Conservation (phyloP, 2,888 invertebrate species). For the Criorhina ranunculi region DNA sequence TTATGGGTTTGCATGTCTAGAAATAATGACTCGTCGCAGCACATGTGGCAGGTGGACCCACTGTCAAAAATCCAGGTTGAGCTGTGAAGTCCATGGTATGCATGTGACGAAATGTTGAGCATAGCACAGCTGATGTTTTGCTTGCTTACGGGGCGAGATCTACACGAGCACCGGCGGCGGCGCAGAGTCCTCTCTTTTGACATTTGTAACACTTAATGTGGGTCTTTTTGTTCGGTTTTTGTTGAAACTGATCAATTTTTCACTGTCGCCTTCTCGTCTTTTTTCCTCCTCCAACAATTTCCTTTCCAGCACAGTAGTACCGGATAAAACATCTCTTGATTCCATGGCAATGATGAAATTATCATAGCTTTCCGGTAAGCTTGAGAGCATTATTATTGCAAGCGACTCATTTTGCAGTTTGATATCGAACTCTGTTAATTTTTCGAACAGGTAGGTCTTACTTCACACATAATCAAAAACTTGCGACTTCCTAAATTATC, state of each 20-base stretch:
- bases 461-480: too few relatives aligned
- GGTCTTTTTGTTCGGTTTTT: too few relatives aligned
- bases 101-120: neutral
- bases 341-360: constrained; percentile 44
- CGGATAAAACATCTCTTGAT: constrained; percentile 27
- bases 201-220: constrained; percentile 31
- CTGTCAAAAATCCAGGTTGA: neutral
- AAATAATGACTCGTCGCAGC: too few relatives aligned
- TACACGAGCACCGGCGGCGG: too few relatives aligned
- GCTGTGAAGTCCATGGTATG: neutral
- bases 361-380: constrained; percentile 26
- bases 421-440: constrained; percentile 9
- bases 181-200: constrained; percentile 33
- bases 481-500: too few relatives aligned
- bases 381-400: constrained; percentile 25
- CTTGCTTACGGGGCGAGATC: too few relatives aligned
- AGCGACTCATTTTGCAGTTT: constrained; percentile 30
- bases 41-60: neutral
- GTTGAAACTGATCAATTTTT: constrained; percentile 6
- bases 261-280: too few relatives aligned
- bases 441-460: constrained; percentile 41
- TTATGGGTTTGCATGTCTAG: too few relatives aligned
- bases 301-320: constrained; percentile 21
- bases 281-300: constrained; percentile 60
- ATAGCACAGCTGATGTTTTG: too few relatives aligned